Conservation (phyloP, 1,140 invertebrate genomes). For the Leptopilina boulardi region DNA sequence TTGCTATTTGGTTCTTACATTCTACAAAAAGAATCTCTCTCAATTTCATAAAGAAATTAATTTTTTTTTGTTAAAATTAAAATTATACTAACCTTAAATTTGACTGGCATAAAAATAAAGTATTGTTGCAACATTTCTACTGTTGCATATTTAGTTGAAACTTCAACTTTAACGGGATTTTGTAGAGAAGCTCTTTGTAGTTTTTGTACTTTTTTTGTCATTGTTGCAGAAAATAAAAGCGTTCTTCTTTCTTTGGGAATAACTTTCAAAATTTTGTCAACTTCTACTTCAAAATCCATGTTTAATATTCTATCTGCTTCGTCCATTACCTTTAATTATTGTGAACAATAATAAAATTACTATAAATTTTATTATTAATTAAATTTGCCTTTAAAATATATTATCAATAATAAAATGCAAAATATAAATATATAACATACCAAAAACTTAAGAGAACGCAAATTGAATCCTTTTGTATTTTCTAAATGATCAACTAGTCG, state of each 20-base stretch:
- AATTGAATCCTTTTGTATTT: conserved; percentile 95
- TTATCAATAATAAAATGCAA: too few relatives aligned
- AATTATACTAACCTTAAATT: conserved; percentile 86
- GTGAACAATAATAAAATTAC: conserved; percentile 34
- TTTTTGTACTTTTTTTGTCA: conserved; percentile 99
- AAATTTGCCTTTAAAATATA: too few relatives aligned
- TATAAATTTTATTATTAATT: too few relatives aligned
- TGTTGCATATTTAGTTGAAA: conserved; percentile 98
- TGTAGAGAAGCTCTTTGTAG: conserved; percentile 95
- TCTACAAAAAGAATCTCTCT: too few relatives aligned
- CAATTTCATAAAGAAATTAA: too few relatives aligned
- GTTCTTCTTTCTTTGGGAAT: conserved; percentile 93
- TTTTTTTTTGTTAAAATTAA: too few relatives aligned
- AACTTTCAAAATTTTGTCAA: conserved; percentile 96
- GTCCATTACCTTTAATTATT: conserved; percentile 86
- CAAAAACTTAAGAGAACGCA: conserved; percentile 91
- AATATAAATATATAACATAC: conserved; percentile 76
- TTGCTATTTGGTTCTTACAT: too few relatives aligned
- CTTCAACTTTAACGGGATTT: conserved; percentile 96
- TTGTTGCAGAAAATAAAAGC: conserved; percentile 96
- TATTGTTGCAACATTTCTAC: conserved; percentile 97
- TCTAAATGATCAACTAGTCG: conserved; percentile 93
- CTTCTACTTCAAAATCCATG: conserved; percentile 97
- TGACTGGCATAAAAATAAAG: conserved; percentile 97
- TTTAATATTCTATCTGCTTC: conserved; percentile 97